Evolutionary conservation across 2,113 vertebrate genomes (phyloP), one percentile per base, ranked within the genome.

Genomic region (Otis tarda): DNA sequence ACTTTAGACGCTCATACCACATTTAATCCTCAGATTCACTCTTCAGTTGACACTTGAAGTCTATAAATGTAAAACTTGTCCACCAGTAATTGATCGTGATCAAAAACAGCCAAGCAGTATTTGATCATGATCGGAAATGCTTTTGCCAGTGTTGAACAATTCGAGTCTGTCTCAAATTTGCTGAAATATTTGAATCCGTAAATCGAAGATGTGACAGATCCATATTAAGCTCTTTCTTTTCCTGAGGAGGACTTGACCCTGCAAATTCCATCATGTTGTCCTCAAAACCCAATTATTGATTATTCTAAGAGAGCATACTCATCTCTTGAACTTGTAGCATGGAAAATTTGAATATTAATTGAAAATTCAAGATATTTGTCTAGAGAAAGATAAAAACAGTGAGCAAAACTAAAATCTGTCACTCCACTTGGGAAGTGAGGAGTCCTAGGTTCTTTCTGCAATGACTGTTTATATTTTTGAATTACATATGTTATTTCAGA

Each of bases 231-330:
- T 83, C 69, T 65, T 21, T 76, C 27, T 86, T 73, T 77, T 68
- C 23, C 23, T 53, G 49, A 41, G 31, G 16, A 77, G 35, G 41
- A 74, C 52, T 86, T 23, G 45, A 89, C 89, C 63, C 63, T 77
- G 67, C 12, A 74, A 70, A 92, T 94, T 86, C 71, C 0, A 0
- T 88, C 71, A 49, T 19, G n/a, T 73, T 90, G 67, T 92, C 86
- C 45, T 96, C 56, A 76, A 89, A 94, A 64, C 67, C 50, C 56
- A 39, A 2, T 85, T 96, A 87, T 89, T 76, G 74, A 71, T 87
- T 90, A 92, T 68, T 87, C 65, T 76, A 56, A 61, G 65, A 75
- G 33, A 68, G 6, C 67, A 87, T 65, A 55, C n/a, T 80, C 0
- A 0, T 65, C 28, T 87, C 61, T 50, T 83, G 37, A 90, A 57